Evolutionary conservation across 2,797 vertebrate species (phyloP), one percentile per base, ranked within the genome.

Genomic region (Sylvilagus floridanus): DNA sequence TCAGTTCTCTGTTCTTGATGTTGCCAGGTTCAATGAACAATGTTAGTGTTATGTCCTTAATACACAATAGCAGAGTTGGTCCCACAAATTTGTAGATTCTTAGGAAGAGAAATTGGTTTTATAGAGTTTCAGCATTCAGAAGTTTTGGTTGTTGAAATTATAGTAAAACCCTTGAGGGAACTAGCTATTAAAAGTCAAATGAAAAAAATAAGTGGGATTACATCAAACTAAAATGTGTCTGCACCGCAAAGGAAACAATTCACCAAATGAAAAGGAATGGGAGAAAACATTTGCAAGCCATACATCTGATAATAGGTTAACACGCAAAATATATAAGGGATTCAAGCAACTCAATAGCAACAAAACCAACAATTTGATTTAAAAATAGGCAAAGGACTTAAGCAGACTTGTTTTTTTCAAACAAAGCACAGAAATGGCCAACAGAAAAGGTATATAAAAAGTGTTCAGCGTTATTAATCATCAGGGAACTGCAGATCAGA

Each of bases 21-120:
- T 84, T 92, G 26, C 32, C 86, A 62, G 30, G 35, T 69, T 91
- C 66, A 82, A 30, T 81, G 47, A 95, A 88, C 68, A 83, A 71
- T 92, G 47, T 79, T 78, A 82, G 24, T 79, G 35, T 82, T 65
- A 13, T 90, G 54, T 88, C 52, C 81, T 93, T 95, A 77, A 88
- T 65, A 77, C 47, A 52, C 35, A 52, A 71, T 88, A 84, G 26
- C 22, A 94, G 35, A 84, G 69, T 9, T 60, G 22, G 57, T 76
- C 69, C 28, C n/a, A 78, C 7, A 94, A 30, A 89, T 95, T 97
- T 84, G 63, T 14, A 65, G 26, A n/a, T 35, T 95, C 28, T 79
- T 66, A 72, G 0, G 4, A 94, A 81, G 26, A 87, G 14, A 91
- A 95, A 60, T 0, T 32, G 5, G 54, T 54, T 94, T 91, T 69